phyloP scores from a whole-genome alignment of 1,140 invertebrate species.

The Trichomalopsis sarcophagae region DNA sequence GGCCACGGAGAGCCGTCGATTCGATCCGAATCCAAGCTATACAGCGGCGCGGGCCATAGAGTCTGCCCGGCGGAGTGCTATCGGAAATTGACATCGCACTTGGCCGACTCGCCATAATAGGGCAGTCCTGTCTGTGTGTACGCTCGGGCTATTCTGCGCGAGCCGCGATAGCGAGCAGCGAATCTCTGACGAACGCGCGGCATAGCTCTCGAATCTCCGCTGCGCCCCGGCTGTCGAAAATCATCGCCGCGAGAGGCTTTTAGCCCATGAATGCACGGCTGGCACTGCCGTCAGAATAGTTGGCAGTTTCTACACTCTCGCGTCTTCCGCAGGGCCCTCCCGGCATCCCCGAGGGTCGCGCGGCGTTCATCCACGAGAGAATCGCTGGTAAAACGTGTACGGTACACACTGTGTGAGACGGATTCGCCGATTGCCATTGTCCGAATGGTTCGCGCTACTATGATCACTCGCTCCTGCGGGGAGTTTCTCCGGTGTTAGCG shows the following conservation, averaged over 20 bases:
- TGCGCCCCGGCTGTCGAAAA: conserved; percentile 11
- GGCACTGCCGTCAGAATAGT: background rate
- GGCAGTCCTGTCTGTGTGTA: conserved; percentile 34
- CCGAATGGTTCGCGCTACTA: background rate
- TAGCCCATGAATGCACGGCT: background rate
- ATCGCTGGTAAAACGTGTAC: background rate
- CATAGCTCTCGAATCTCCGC: conserved; percentile 1
- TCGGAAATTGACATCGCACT: conserved; percentile 62
- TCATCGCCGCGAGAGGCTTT: conserved; percentile 37
- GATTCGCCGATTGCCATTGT: background rate
- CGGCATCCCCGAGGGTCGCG: background rate
- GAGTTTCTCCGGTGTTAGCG: too few species aligned
- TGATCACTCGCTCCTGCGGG: background rate
- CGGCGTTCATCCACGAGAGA: background rate
- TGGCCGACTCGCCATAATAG: conserved; percentile 57
- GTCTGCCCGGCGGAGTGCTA: conserved; percentile 39
- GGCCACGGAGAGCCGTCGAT: background rate
- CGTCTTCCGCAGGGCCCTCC: background rate
- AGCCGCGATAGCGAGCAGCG: background rate
- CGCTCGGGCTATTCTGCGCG: conserved; percentile 2
- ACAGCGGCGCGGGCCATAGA: background rate
- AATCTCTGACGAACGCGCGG: background rate
- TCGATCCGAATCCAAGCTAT: background rate
- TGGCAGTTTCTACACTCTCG: background rate
- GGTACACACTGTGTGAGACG: background rate